Percentiles rank a stretch among this genome's conserved stretches.
phyloP scores from a whole-genome alignment of 2,797 vertebrate species.

The Podarcis siculus region DNA sequence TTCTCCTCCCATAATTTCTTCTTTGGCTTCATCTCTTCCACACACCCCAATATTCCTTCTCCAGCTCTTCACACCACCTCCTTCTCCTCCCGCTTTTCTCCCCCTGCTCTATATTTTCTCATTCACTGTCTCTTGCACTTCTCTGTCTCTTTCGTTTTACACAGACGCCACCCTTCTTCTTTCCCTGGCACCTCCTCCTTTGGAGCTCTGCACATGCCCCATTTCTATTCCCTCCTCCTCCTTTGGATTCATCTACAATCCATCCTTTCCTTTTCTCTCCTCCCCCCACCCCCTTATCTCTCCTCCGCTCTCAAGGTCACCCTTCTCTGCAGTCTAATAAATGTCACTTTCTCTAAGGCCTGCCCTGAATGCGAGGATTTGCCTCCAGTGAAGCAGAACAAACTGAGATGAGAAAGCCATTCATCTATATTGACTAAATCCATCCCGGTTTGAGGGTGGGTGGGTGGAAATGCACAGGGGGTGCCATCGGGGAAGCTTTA shows the following conservation, averaged over 20 bases:
- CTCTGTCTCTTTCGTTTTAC: not conserved
- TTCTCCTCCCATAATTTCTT: not conserved
- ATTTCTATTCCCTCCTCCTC: conserved; percentile 24
- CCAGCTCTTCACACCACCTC: not conserved
- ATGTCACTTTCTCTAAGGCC: conserved; percentile 66
- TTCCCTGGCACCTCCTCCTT: conserved; percentile 45
- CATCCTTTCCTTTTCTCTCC: not conserved
- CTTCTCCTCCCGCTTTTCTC: not conserved
- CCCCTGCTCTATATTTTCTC: not conserved
- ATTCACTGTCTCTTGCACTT: rapidly evolving
- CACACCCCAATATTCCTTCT: not conserved
- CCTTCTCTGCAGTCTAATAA: conserved; percentile 64
- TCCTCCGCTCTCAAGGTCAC: conserved; percentile 63
- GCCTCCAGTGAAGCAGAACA: conserved; percentile 72
- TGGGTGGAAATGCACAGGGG: not conserved
- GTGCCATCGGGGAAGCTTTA: conserved; percentile 8
- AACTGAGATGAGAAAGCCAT: conserved; percentile 49
- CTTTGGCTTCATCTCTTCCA: too few relatives aligned
- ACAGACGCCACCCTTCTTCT: conserved; percentile 27
- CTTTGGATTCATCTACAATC: conserved; percentile 8
- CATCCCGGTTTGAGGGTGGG: conserved; percentile 10
- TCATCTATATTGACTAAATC: conserved; percentile 56
- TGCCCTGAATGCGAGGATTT: conserved; percentile 69
- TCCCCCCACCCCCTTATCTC: conserved; percentile 13
- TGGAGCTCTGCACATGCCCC: not conserved